phyloP scores from a whole-genome alignment of 2,113 vertebrate species.

The Colaptes auratus region DNA sequence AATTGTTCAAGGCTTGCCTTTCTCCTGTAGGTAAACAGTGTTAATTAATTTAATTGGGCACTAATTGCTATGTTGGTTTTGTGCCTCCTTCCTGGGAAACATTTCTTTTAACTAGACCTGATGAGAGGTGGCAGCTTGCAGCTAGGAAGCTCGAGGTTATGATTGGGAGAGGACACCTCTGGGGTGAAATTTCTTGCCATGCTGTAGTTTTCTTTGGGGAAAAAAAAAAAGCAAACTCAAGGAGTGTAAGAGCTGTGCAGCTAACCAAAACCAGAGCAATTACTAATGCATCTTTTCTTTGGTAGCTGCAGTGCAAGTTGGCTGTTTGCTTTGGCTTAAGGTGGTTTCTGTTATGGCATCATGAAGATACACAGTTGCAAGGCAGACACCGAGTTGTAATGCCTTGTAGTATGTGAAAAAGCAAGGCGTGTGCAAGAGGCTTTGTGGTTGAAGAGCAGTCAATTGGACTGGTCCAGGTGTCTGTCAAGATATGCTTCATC shows the following conservation, averaged over 20 bases:
- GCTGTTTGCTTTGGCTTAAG: neutral
- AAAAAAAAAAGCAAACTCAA: neutral
- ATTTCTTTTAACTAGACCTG: neutral
- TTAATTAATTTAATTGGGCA: slow-evolving; percentile 53
- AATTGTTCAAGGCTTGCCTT: slow-evolving; percentile 55
- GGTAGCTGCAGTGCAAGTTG: neutral
- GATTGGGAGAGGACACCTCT: neutral
- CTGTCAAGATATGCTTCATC: neutral
- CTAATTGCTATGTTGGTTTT: slow-evolving; percentile 57
- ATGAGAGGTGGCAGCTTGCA: neutral
- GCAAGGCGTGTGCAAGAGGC: no score
- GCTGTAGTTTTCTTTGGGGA: neutral
- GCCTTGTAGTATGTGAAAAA: neutral
- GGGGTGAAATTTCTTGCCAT: neutral
- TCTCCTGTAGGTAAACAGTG: slow-evolving; percentile 53
- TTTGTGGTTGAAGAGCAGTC: neutral
- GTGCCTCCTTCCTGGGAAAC: neutral
- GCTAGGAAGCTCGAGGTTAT: neutral
- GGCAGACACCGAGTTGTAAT: neutral
- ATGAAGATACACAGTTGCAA: rapidly evolving
- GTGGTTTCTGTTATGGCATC: neutral
- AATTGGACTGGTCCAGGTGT: neutral
- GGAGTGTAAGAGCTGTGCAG: neutral
- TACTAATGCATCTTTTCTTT: neutral
- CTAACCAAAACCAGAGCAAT: neutral